Evolutionary conservation across 2,888 invertebrate species (phyloP), one percentile per base, ranked within the genome.

Genomic region (Ditylenchus weischeri): DNA sequence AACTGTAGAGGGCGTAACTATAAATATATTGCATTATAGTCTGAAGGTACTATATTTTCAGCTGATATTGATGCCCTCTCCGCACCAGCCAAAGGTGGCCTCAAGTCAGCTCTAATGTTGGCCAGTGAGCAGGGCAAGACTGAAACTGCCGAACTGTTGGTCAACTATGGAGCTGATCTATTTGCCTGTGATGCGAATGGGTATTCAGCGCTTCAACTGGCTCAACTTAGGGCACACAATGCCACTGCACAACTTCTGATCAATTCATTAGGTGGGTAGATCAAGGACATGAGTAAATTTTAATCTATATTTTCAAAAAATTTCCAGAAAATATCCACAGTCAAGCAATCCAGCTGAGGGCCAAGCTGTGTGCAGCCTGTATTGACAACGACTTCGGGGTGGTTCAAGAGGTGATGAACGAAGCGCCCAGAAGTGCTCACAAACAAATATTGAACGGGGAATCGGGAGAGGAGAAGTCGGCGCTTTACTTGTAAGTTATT

Each of bases 401-500:
- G 48, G 89, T 91, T 15, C 87, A 87, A 75, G 87, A 87, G 35
- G 85, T 89, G 67, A 58, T 74, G 57, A 60, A 71, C 15, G 50
- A 49, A 19, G 66, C 62, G 60, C 71, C 58, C 29, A 65, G 18
- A 60, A 35, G 23, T 29, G 49, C 63, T 11, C 21, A 63, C 3
- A 64, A 58, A 38, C 69, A 69, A 62, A 48, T 59, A 10, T 15
- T 64, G 19, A 57, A 61, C 23, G 62, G 66, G 0, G 65, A 35
- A 57, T 91, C 91, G 0, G 90, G 89, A 69, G 93, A 92, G 0
- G 90, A 91, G 23, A 91, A 91, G 80, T 92, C 92, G 0, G 84
- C 93, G 71, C 86, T 94, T 43, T 93, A 91, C 83, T 88, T 89
- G 91, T 91, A 83, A 88, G 89, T 87, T n/a, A 50, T 62, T 54